Evolutionary conservation across 1,140 invertebrate genomes (phyloP).

Genomic region (Drosophila azteca): DNA sequence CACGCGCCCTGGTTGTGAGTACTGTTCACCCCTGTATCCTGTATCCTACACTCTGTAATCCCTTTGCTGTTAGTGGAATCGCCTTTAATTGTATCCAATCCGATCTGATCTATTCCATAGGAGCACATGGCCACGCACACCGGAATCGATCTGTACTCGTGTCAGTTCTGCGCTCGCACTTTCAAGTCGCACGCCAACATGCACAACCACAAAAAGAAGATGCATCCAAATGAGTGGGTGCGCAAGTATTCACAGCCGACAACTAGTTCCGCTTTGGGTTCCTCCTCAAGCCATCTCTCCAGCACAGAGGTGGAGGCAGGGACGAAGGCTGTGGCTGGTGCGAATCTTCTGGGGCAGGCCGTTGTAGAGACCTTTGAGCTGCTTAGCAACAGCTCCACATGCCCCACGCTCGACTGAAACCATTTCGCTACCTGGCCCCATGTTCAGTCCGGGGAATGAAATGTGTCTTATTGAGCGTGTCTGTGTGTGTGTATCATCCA

Average conservation of each 20-base stretch:
- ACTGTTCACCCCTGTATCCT: background rate
- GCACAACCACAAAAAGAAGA: conserved; percentile 80
- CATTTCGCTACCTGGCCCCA: background rate
- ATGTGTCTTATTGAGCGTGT: background rate
- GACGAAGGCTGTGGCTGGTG: background rate
- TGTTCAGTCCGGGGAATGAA: no score
- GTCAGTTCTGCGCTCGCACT: conserved; percentile 71
- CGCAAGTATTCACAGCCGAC: conserved; percentile 67
- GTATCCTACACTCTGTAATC: no score
- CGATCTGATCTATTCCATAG: conserved; percentile 24
- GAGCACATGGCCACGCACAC: conserved; percentile 82
- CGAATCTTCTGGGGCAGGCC: no score
- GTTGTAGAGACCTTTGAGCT: conserved; percentile 35
- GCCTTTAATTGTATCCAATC: background rate
- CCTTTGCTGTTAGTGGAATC: background rate
- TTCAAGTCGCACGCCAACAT: conserved; percentile 81
- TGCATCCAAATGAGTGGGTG: conserved; percentile 78
- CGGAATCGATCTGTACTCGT: conserved; percentile 73
- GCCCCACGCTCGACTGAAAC: conserved; percentile 48
- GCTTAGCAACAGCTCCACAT: conserved; percentile 50
- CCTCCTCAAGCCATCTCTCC: background rate
- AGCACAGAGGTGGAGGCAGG: background rate
- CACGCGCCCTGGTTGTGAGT: conserved; percentile 59
- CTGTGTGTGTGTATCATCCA: conserved; percentile 7
- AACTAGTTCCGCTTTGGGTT: conserved; percentile 2